These are phyloP conservation scores for Ylistrum balloti DNA, from an alignment of 1,140 invertebrate species.

Conservation along the genomic window DNA sequence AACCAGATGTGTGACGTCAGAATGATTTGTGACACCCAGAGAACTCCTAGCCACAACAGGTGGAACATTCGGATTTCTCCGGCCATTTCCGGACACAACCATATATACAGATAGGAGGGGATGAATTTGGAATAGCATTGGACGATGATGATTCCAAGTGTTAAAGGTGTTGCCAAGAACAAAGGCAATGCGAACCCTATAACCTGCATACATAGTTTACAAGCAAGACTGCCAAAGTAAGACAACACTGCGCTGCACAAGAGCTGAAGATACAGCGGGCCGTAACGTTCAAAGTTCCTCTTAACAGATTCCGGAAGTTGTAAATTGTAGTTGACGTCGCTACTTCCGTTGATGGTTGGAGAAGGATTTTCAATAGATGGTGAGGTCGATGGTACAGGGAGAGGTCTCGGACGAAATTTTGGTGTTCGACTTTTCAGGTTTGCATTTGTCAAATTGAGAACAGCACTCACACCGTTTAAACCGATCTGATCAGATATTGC, in stretches of 20 bases:
- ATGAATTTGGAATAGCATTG: conserved; percentile 66
- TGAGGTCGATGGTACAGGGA: not conserved
- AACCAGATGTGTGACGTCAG: conserved; percentile 99
- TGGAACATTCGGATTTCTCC: conserved; percentile 64
- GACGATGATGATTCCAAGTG: conserved; percentile 67
- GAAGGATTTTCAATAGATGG: not conserved
- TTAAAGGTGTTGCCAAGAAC: conserved; percentile 74
- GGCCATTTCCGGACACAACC: conserved; percentile 68
- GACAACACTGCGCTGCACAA: conserved; percentile 68
- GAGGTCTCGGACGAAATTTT: not conserved
- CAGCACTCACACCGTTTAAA: conserved; percentile 44
- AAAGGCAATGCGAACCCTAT: conserved; percentile 78
- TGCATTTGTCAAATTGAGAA: conserved; percentile 31
- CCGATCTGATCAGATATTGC: conserved; percentile 51
- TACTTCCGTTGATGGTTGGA: not conserved
- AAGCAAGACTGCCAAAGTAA: conserved; percentile 76
- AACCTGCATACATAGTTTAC: conserved; percentile 80
- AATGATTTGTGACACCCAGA: conserved; percentile 97
- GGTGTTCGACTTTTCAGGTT: conserved; percentile 24
- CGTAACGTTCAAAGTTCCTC: conserved; percentile 68
- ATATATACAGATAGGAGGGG: conserved; percentile 64
- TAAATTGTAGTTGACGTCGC: not conserved
- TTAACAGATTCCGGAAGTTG: conserved; percentile 56
- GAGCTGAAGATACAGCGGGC: conserved; percentile 69
- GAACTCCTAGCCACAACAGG: conserved; percentile 85